Base-by-base conservation (phyloP, 2,113 vertebrate species). In the Melanotaenia duboulayi region DNA sequence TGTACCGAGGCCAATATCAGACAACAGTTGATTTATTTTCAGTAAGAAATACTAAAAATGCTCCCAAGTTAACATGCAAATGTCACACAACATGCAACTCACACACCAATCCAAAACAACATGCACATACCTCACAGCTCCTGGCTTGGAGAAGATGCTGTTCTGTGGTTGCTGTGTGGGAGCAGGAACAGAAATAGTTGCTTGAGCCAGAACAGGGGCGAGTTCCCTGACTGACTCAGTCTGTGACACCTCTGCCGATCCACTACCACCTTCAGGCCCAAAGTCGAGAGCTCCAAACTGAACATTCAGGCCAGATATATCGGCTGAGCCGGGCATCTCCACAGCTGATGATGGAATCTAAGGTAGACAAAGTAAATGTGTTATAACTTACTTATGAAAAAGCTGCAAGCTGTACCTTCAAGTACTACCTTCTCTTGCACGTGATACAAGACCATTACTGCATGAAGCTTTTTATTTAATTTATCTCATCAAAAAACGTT, bases 211-310 rank as follows among this genome's bases (percentile, higher is more conserved):
- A 42, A 73, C 28, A 0, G 75, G 54, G 5, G 63, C 25, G 23
- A 84, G 84, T 25, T 93, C 92, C 49, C 85, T 89, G 78, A 59
- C 46, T 4, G 44, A 82, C 85, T 96, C 91, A 39, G 90, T n/a
- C 58, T 95, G 94, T 76, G 92, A 90, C 89, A 96, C 93, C 28
- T 96, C 95, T 6, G 91, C 89, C 4, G 96, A 1, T 24, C 65
- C 87, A 77, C 74, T 87, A 2, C 92, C 87, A 20, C 95, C 83
- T 76, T 98, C 97, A 65, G 96, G 95, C 71, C 96, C 96, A 91
- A 99, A 99, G 90, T 99, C 97, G 39, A 99, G 88, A 64, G 97
- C 97, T 37, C 97, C 97, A 87, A 99, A 99, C 85, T 99, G 97
- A 86, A 99, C 95, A 77, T 98, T 98, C 83, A 99, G 93, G 25